A percentile compares a stretch with the other conserved stretches of the same genome.
These are phyloP conservation scores for Bombus superbus DNA, from an alignment of 1,140 invertebrate genomes.

Conservation along the genomic window DNA sequence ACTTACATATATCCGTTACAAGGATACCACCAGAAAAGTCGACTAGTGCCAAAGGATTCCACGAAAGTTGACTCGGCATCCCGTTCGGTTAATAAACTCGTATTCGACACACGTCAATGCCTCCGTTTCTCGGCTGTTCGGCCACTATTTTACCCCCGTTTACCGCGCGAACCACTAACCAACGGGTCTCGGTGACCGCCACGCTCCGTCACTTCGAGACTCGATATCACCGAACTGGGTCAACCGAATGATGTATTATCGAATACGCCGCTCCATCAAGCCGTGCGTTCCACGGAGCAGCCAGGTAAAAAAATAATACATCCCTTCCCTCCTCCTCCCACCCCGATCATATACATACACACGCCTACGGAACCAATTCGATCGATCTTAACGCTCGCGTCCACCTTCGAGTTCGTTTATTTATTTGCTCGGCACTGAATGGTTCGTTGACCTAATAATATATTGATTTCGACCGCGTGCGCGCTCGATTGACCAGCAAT, in stretches of 20 bases:
- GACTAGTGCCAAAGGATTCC: not conserved
- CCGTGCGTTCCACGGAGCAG: not conserved
- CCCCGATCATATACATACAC: not conserved
- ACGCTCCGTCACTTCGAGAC: constrained; percentile 51
- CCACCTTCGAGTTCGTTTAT: constrained; percentile 2
- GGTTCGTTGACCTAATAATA: constrained; percentile 27
- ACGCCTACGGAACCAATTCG: no score
- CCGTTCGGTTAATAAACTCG: constrained; percentile 13
- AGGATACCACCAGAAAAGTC: not conserved
- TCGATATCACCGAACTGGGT: constrained; percentile 49
- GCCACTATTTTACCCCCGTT: constrained; percentile 42
- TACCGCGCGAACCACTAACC: constrained; percentile 35
- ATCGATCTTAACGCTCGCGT: not conserved
- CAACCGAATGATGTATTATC: constrained; percentile 55
- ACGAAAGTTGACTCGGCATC: not conserved
- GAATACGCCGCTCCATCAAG: constrained; percentile 35
- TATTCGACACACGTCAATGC: not conserved
- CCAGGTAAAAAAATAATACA: constrained; percentile 5
- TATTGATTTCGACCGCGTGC: constrained; percentile 5
- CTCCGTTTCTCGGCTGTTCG: constrained; percentile 9
- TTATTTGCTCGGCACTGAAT: not conserved
- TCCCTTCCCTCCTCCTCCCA: no score
- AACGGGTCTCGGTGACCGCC: constrained; percentile 32
- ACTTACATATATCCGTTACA: not conserved
- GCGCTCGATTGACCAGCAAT: constrained; percentile 9